These are phyloP conservation scores for Lordiphosa collinella DNA, from an alignment of 1,140 invertebrate genomes.

Conservation along the genomic window DNA sequence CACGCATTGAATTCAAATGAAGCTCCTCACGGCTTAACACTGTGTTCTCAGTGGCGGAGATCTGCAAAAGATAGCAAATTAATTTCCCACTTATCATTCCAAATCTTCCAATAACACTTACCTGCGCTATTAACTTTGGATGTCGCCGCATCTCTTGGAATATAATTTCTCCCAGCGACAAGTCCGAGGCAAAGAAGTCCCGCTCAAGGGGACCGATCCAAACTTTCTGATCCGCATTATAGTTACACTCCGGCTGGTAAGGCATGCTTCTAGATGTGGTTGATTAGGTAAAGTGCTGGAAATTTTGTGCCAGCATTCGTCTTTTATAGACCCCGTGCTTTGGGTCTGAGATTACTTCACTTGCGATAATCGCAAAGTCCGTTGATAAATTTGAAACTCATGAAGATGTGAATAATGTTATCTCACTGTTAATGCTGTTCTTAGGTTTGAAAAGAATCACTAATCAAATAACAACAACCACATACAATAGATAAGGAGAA, in stretches of 20 bases:
- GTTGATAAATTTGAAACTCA: too few relatives aligned
- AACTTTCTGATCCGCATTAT: conserved; percentile 42
- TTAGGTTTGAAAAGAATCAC: too few relatives aligned
- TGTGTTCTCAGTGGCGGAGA: conserved; percentile 55
- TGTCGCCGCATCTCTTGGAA: conserved; percentile 58
- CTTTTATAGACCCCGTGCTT: conserved; percentile 40
- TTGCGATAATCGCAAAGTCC: too few relatives aligned
- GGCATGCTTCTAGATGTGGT: conserved; percentile 24
- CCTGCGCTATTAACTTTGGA: conserved; percentile 52
- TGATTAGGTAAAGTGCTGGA: conserved; percentile 10
- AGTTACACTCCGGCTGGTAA: conserved; percentile 28
- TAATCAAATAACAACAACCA: too few relatives aligned
- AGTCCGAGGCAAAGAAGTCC: conserved; percentile 34
- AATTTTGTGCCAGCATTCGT: background rate
- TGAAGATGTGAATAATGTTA: too few relatives aligned
- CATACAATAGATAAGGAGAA: too few relatives aligned
- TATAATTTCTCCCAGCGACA: conserved; percentile 56
- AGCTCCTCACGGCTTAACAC: conserved; percentile 43
- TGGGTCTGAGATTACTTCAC: too few relatives aligned
- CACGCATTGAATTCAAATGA: conserved; percentile 34
- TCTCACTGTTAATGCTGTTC: too few relatives aligned
- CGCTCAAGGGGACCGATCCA: conserved; percentile 26
- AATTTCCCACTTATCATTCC: rapidly evolving
- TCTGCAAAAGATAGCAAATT: conserved; percentile 16
- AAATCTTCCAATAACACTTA: background rate